These are phyloP conservation scores for Tarsius wallacei DNA, from an alignment of 2,797 vertebrate genomes.

Conservation along the genomic window DNA sequence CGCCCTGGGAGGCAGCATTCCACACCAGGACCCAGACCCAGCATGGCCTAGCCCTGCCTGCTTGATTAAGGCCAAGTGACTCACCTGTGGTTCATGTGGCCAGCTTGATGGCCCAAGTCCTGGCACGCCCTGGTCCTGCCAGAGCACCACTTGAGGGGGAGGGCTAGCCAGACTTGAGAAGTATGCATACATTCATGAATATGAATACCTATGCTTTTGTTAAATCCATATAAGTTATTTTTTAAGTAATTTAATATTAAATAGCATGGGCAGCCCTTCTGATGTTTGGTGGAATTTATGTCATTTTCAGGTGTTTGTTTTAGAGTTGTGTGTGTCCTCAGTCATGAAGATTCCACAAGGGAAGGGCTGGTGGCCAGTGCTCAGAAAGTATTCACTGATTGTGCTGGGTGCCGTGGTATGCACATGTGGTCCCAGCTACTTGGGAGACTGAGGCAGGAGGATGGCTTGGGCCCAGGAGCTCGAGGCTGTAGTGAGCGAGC, in stretches of 20 bases:
- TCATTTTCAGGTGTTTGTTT: not conserved
- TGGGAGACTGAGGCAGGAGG: not conserved
- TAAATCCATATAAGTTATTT: not conserved
- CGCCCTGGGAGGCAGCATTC: not conserved
- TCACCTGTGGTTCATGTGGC: constrained; percentile 67
- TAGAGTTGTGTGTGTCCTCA: not conserved
- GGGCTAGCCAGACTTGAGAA: not conserved
- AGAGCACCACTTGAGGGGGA: not conserved
- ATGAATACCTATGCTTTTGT: not conserved
- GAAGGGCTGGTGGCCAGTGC: not conserved
- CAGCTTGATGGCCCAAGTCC: not conserved
- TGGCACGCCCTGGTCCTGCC: not conserved
- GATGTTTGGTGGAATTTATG: not conserved
- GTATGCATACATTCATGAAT: not conserved
- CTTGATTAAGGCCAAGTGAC: constrained; percentile 20
- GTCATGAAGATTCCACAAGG: accelerated
- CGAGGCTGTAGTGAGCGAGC: not conserved
- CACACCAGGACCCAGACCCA: not conserved
- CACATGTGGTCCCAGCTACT: not conserved
- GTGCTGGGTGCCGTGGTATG: not conserved
- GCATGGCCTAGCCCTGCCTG: not conserved
- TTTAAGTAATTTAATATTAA: not conserved
- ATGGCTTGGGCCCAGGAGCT: not conserved
- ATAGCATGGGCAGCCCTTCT: not conserved
- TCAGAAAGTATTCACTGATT: too few species aligned